phyloP scores from a whole-genome alignment of 2,797 vertebrate genomes.

The Psittacula echo region DNA sequence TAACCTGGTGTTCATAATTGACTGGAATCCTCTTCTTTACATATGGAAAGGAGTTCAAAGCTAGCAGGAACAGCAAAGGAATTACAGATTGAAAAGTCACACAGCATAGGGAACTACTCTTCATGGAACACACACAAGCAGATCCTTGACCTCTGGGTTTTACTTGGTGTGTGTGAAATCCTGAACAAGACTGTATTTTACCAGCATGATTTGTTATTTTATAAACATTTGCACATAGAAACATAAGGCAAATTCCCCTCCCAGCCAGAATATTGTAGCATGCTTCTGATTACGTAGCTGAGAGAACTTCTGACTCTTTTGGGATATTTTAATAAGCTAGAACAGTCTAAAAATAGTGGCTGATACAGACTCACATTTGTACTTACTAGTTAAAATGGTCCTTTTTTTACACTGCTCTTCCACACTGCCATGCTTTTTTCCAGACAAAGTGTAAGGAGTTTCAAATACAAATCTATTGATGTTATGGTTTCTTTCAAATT shows the following conservation, averaged over 20 bases:
- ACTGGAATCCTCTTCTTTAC: conserved; percentile 97
- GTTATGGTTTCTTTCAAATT: conserved; percentile 96
- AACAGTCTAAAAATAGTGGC: background rate
- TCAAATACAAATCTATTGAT: conserved; percentile 95
- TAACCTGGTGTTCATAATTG: conserved; percentile 87
- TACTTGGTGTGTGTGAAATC: background rate
- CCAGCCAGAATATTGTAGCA: background rate
- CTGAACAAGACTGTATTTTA: background rate
- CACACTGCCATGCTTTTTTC: conserved; percentile 94
- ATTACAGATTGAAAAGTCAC: background rate
- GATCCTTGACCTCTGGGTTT: background rate
- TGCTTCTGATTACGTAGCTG: background rate
- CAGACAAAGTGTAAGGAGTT: conserved; percentile 94
- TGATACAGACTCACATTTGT: background rate
- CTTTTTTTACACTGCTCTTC: conserved; percentile 97
- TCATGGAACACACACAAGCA: background rate
- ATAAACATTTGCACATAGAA: background rate
- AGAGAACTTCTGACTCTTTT: background rate
- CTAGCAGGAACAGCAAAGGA: conserved; percentile 71
- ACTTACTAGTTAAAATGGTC: conserved; percentile 91
- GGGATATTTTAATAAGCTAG: conserved; percentile 10
- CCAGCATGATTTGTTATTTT: background rate
- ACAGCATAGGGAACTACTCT: background rate
- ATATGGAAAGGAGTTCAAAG: conserved; percentile 90
- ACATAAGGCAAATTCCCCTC: background rate